These are phyloP conservation scores for Drosophila pectinifera DNA, from an alignment of 1,140 invertebrate species.

Conservation along the genomic window DNA sequence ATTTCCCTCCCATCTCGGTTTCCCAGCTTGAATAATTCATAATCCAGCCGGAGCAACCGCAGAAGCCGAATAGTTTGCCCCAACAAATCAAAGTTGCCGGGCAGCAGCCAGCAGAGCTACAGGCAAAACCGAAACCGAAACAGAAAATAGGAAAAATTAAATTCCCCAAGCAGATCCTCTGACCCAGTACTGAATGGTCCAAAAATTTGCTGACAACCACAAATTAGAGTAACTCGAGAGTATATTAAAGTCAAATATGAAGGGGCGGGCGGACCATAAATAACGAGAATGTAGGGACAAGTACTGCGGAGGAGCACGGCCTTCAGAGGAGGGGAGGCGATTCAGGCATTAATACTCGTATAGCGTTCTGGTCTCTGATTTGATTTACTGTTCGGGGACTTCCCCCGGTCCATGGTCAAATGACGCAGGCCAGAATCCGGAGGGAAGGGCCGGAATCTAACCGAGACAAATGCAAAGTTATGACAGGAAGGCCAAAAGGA, in stretches of 20 bases:
- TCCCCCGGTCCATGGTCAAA: conserved; percentile 17
- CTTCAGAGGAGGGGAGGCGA: conserved; percentile 18
- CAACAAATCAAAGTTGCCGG: conserved; percentile 44
- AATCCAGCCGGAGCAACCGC: conserved; percentile 23
- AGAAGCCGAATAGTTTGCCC: conserved; percentile 40
- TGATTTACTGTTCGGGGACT: conserved; percentile 59
- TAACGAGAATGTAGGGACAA: conserved; percentile 25
- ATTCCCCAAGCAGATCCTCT: conserved; percentile 27
- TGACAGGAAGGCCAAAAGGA: conserved; percentile 21
- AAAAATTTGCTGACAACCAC: conserved; percentile 65
- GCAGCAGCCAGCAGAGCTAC: background rate
- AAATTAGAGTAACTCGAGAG: conserved; percentile 62
- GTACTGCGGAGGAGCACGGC: background rate
- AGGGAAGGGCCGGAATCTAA: background rate
- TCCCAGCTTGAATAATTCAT: conserved; percentile 49
- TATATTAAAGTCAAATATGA: conserved; percentile 60
- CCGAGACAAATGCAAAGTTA: conserved; percentile 37
- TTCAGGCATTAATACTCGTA: conserved; percentile 48
- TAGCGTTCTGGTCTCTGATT: conserved; percentile 53
- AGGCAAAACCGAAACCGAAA: conserved; percentile 27
- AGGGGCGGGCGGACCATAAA: conserved; percentile 22
- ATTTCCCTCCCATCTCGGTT: conserved; percentile 11
- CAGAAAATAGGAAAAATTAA: conserved; percentile 34
- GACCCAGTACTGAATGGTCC: conserved; percentile 5
- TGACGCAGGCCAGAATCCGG: conserved; percentile 3